Evolutionary conservation across 2,797 vertebrate species (phyloP), one percentile per base, ranked within the genome.

Genomic region (Yasuhikotakia modesta): DNA sequence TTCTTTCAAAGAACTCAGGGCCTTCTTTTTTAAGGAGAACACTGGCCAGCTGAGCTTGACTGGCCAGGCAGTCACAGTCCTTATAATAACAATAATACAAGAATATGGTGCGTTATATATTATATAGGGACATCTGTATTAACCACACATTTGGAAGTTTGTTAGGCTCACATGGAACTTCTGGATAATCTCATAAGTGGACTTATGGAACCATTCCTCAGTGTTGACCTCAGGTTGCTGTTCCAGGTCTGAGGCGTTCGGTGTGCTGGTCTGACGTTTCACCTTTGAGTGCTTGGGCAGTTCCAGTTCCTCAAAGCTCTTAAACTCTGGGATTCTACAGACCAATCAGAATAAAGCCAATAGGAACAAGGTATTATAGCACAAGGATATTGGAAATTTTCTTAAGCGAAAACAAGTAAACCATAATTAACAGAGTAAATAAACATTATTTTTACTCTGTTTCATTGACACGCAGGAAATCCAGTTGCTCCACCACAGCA

Each of bases 281-380:
- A 99, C 97, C 90, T 97, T 98, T 14, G 96, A 99, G 90, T 99
- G 96, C 79, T 97, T 98, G 0, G 98, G 97, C 84, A 97, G 86
- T 88, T 98, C 96, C 83, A 98, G 82, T 80, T 99, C 97, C 85
- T 97, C 96, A 57, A 99, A 97, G 89, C 96, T 96, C 90, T 93
- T 95, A 88, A 99, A 99, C 87, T 96, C 93, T 0, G 97, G 95
- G 85, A 96, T 93, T 83, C 98, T 99, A 73, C 17, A 61, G 16
- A 11, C 8, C 7, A 17, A 19, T 35, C 61, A 85, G 82, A 81
- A 53, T 65, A 63, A 22, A 71, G 30, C 10, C 17, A 14, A 45
- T 2, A 65, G 45, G 12, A 45, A 16, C 3, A 48, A 12, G 6
- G 39, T 3, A 46, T 21, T 53, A 12, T 53, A 30, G 46, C 14